These are phyloP conservation scores for Dipodomys merriami DNA, from an alignment of 2,113 vertebrate genomes.

Conservation along the genomic window DNA sequence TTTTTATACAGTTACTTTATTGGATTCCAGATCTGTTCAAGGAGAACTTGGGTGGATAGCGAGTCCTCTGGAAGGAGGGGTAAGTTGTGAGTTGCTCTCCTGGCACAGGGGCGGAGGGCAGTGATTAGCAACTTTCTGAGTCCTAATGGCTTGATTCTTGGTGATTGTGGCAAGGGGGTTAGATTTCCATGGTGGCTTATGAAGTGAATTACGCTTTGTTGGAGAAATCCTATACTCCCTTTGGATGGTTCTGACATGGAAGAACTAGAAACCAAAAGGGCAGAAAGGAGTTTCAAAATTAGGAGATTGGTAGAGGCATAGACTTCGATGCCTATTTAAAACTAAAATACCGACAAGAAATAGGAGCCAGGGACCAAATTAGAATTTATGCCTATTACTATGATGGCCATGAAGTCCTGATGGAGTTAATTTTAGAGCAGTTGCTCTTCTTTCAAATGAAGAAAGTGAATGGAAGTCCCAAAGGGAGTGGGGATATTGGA, in stretches of 20 bases:
- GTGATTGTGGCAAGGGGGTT: slow-evolving; percentile 92
- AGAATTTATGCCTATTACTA: slow-evolving; percentile 79
- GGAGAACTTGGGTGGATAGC: slow-evolving; percentile 99
- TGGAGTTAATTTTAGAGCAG: slow-evolving; percentile 76
- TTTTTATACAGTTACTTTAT: slow-evolving; percentile 93
- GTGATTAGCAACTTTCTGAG: slow-evolving; percentile 85
- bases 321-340: slow-evolving; percentile 82
- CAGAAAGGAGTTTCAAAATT: slow-evolving; percentile 87
- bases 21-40: slow-evolving; percentile 98
- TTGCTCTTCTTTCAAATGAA: slow-evolving; percentile 75
- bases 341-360: slow-evolving; percentile 83
- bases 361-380: slow-evolving; percentile 76
- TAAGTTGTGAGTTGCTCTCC: slow-evolving; percentile 88
- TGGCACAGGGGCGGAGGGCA: slow-evolving; percentile 67
- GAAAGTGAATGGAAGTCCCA: slow-evolving; percentile 49
- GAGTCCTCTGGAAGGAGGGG: slow-evolving; percentile 98
- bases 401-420: slow-evolving; percentile 67
- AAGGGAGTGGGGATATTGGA: not conserved
- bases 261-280: slow-evolving; percentile 88
- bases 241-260: slow-evolving; percentile 80
- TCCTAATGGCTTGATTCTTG: slow-evolving; percentile 90
- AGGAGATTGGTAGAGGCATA: slow-evolving; percentile 81
- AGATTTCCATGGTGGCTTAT: slow-evolving; percentile 91
- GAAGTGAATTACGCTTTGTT: slow-evolving; percentile 95
- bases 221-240: slow-evolving; percentile 94